phyloP scores from a whole-genome alignment of 2,888 invertebrate genomes.

The Stenolophus ochropezus region DNA sequence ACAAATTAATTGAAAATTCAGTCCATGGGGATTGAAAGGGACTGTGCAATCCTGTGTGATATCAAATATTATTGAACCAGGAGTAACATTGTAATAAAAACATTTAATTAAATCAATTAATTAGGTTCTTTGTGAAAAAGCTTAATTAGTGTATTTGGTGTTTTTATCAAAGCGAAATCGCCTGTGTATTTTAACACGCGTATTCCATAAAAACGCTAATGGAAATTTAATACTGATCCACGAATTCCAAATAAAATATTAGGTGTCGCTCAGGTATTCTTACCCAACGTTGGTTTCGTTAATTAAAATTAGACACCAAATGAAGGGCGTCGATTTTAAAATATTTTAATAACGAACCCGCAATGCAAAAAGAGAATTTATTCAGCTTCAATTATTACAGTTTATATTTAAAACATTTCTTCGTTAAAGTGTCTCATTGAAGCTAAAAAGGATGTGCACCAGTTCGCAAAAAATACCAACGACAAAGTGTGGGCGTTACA shows the following conservation, averaged over 20 bases:
- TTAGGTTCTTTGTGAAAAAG: conserved; percentile 35
- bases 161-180: conserved; percentile 34
- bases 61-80: conserved; percentile 1
- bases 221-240: conserved; percentile 30
- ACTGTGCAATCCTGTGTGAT: neutral
- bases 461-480: neutral
- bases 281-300: neutral
- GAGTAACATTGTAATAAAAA: conserved; percentile 10
- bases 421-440: no score
- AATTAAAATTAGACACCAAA: neutral
- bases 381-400: no score
- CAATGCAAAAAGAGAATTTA: neutral
- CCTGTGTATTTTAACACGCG: neutral
- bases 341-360: neutral
- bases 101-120: conserved; percentile 35
- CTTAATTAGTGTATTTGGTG: conserved; percentile 31
- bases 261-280: neutral
- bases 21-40: neutral
- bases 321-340: no score
- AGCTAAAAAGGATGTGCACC: neutral
- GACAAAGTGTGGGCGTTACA: neutral
- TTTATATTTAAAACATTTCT: no score
- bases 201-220: conserved; percentile 24
- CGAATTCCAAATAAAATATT: conserved; percentile 12
- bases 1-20: conserved; percentile 15